phyloP scores from a whole-genome alignment of 2,797 vertebrate species.

The Synaphobranchus kaupii region DNA sequence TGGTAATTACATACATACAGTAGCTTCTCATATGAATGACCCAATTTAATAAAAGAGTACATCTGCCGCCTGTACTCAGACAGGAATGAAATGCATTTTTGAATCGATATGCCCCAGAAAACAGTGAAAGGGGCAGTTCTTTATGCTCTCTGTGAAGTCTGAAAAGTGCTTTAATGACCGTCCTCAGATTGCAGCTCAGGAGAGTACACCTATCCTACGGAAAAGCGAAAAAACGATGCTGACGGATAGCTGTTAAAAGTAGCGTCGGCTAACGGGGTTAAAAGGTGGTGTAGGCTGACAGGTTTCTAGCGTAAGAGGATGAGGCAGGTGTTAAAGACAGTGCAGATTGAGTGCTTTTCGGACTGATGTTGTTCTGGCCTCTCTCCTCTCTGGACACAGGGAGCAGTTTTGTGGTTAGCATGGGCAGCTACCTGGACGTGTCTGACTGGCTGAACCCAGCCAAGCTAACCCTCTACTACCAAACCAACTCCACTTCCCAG shows the following conservation, averaged over 20 bases:
- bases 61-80: neutral
- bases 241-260: neutral
- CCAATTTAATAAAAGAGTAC: neutral
- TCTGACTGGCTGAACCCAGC: constrained; percentile 98
- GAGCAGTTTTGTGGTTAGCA: constrained; percentile 95
- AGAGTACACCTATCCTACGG: neutral
- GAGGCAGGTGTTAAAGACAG: neutral
- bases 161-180: neutral
- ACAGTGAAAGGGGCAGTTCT: neutral
- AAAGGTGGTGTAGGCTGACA: neutral
- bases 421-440: constrained; percentile 94
- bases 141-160: neutral
- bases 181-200: neutral
- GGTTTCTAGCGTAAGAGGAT: neutral
- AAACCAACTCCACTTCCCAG: constrained; percentile 90
- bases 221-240: neutral
- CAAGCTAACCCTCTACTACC: constrained; percentile 92
- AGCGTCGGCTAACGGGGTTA: neutral
- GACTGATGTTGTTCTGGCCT: neutral
- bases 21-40: neutral
- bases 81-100: neutral
- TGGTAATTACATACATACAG: constrained; percentile 19
- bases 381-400: constrained; percentile 66
- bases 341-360: neutral
- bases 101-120: neutral